These are phyloP conservation scores for Ectobius pallidus DNA, from an alignment of 2,888 invertebrate species.

Conservation along the genomic window DNA sequence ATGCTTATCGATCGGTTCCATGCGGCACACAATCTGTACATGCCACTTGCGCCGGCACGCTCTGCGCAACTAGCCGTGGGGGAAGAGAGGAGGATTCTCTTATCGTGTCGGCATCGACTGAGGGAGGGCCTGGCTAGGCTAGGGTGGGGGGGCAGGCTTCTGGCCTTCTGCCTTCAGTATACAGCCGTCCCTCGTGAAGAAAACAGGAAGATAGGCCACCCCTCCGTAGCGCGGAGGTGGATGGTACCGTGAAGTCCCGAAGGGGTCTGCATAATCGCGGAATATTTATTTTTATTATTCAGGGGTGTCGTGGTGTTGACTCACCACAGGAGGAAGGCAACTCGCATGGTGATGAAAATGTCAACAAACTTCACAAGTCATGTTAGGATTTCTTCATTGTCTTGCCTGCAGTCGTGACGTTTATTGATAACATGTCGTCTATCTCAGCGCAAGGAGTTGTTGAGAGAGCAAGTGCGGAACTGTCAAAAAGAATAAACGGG, in stretches of 20 bases:
- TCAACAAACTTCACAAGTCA: not conserved
- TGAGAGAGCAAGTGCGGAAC: conserved; percentile 88
- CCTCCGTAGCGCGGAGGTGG: conserved; percentile 8
- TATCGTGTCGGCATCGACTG: conserved; percentile 16
- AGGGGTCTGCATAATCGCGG: not conserved
- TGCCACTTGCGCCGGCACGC: conserved; percentile 28
- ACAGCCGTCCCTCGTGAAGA: conserved; percentile 30
- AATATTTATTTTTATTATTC: not conserved
- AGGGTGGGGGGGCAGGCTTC: not conserved
- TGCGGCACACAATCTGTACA: conserved; percentile 19
- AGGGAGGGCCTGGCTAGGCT: not conserved
- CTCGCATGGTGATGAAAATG: not conserved
- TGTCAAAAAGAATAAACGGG: conserved; percentile 87
- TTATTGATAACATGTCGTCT: conserved; percentile 57
- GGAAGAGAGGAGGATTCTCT: not conserved
- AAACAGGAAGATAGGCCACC: not conserved
- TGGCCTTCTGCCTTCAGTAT: conserved; percentile 29
- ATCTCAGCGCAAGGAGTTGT: conserved; percentile 90
- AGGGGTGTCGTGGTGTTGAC: conserved; percentile 15
- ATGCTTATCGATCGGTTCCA: conserved; percentile 24
- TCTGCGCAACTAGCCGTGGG: conserved; percentile 5
- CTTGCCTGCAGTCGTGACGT: conserved; percentile 21
- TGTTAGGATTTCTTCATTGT: not conserved
- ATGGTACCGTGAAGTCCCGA: conserved; percentile 2
- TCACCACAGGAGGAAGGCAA: not conserved